Base-by-base conservation (phyloP, 2,113 vertebrate species). In the Prietella phreatophila region DNA sequence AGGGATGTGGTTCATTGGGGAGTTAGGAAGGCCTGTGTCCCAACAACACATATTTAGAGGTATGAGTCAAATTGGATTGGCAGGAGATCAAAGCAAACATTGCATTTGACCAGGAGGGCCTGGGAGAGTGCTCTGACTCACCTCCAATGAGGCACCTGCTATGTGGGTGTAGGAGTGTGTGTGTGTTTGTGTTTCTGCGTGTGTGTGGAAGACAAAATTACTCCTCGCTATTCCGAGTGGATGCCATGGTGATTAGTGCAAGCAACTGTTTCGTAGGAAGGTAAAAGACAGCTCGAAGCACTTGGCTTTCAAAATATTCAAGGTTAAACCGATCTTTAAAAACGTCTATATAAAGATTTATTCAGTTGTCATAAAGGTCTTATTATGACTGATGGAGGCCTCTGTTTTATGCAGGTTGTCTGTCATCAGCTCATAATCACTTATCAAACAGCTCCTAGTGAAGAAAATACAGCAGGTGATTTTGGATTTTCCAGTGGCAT, bases 1-100 rank as follows among this genome's bases (percentile, higher is more conserved):
- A 87, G 80, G 78, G 85, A 89, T 89, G 88, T 89, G 90, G 90
- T 89, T 89, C 75, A 87, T 61, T 83, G 79, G 75, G 75, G 86
- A 85, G 83, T 86, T 78, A 90, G 88, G 89, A 84, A 85, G 86
- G 85, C 86, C 85, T 69, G 60, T 61, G 90, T 90, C 90, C 83
- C 90, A 87, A 87, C 83, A 90, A 90, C 90, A 90, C 88, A 90
- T 89, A 87, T 87, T 85, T 90, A 50, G 86, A 89, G 88, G 88
- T 87, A 90, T 90, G 90, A 90, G 88, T 90, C 90, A 85, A 78
- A 86, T 82, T 82, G 76, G 53, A 86, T 86, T 90, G 89, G 89
- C 85, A n/a, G 55, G 42, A 82, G 86, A 90, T 87, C 90, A 90
- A 86, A 90, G 88, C 56, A 90, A 87, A 89, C 90, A 89, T 83